phyloP scores from a whole-genome alignment of 2,113 vertebrate species.

The Urocolius indicus region DNA sequence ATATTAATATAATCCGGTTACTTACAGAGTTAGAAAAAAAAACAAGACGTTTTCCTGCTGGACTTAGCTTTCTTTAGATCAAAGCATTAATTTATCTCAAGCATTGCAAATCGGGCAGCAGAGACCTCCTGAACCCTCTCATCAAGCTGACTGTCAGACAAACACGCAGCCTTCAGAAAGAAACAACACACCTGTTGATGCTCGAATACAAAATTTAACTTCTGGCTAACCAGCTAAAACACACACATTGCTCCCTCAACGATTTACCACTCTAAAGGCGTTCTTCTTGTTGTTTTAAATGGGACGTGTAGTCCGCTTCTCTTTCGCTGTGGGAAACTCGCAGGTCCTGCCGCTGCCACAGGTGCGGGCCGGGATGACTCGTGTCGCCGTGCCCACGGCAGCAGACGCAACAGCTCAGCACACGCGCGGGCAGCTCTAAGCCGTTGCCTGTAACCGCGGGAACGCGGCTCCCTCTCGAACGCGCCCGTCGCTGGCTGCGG shows the following conservation, averaged over 20 bases:
- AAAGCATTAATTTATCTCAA: not conserved
- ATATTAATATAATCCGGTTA: not conserved
- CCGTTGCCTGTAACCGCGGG: accelerated
- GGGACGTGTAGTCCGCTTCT: accelerated
- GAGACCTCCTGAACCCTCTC: not conserved
- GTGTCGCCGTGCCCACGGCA: accelerated
- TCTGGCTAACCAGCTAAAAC: not conserved
- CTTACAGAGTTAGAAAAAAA: not conserved
- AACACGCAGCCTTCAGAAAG: accelerated
- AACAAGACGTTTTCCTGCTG: not conserved
- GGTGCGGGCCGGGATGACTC: accelerated
- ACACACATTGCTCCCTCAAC: accelerated
- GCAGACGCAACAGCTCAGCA: accelerated
- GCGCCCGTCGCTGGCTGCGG: too few relatives aligned
- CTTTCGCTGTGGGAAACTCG: accelerated
- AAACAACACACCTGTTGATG: not conserved
- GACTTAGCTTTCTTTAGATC: not conserved
- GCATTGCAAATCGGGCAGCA: not conserved
- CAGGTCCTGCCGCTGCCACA: not conserved
- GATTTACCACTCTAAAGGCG: not conserved
- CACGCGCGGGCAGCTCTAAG: accelerated
- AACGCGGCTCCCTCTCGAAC: not conserved
- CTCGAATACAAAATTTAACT: accelerated
- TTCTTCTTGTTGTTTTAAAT: not conserved
- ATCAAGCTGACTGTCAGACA: not conserved